These are phyloP conservation scores for Graptemys geographica DNA, from an alignment of 2,797 vertebrate genomes.

Conservation along the genomic window DNA sequence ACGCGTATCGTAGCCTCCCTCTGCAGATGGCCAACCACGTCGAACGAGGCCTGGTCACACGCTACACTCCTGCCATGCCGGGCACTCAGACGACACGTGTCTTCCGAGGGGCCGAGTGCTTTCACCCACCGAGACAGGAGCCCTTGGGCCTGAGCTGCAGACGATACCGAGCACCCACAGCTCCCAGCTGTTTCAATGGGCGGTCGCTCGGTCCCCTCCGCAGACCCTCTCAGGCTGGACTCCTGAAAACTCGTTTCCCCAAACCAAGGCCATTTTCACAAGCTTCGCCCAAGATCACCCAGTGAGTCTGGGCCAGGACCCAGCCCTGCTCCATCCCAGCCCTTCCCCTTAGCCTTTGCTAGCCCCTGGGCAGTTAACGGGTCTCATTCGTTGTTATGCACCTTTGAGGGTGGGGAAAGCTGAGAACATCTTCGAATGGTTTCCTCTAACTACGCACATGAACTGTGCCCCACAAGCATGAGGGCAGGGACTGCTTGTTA, in stretches of 20 bases:
- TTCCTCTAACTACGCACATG: background rate
- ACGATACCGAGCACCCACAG: too few species aligned
- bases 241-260: background rate
- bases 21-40: too few species aligned
- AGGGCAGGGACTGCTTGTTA: background rate
- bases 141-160: too few species aligned
- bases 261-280: background rate
- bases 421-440: background rate
- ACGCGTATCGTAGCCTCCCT: too few species aligned
- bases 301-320: background rate
- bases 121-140: too few species aligned
- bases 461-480: background rate
- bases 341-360: background rate
- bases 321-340: background rate
- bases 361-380: background rate
- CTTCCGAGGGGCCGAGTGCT: too few species aligned
- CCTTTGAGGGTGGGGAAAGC: background rate
- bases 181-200: too few species aligned
- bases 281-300: background rate
- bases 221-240: too few species aligned
- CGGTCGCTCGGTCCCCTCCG: rapidly evolving
- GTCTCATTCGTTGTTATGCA: background rate
- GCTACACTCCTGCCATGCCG: background rate
- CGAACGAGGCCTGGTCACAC: background rate
- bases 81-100: too few species aligned